A percentile compares a stretch with the other conserved stretches of the same genome.
Conservation (phyloP, 2,888 invertebrate genomes). For the Oxyteleia sp. region DNA sequence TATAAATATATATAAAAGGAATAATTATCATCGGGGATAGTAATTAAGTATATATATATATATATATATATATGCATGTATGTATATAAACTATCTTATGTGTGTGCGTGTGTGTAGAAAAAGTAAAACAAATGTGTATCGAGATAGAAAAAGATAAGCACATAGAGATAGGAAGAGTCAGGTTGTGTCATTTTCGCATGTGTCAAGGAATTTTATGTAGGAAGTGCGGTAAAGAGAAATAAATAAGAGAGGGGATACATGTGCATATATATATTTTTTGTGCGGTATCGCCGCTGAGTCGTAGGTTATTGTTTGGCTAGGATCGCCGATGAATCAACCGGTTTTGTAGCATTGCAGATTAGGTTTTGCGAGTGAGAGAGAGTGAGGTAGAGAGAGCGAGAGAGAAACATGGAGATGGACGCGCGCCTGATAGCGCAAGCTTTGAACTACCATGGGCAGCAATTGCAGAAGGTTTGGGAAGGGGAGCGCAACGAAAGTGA, state of each 20-base stretch:
- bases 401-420: slow-evolving; percentile 88
- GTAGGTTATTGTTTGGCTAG: slow-evolving; percentile 66
- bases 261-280: slow-evolving; percentile 2
- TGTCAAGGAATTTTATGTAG: slow-evolving; percentile 68
- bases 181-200: slow-evolving; percentile 70
- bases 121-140: slow-evolving; percentile 51
- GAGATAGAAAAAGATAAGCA: slow-evolving; percentile 19
- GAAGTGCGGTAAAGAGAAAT: slow-evolving; percentile 34
- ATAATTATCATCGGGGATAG: no score
- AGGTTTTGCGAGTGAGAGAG: slow-evolving; percentile 75
- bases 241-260: slow-evolving; percentile 19
- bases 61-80: not conserved
- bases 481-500: slow-evolving; percentile 94
- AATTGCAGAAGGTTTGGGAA: slow-evolving; percentile 96
- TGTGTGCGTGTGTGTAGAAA: slow-evolving; percentile 1
- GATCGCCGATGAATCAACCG: slow-evolving; percentile 68
- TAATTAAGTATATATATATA: slow-evolving; percentile 6
- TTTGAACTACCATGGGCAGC: slow-evolving; percentile 95
- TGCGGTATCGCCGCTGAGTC: slow-evolving; percentile 49
- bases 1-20: no score
- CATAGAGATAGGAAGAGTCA: slow-evolving; percentile 25
- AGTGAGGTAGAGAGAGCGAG: slow-evolving; percentile 12
- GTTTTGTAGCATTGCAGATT: slow-evolving; percentile 83
- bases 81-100: no score
- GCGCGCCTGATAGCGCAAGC: slow-evolving; percentile 90